Evolutionary conservation across 1,140 invertebrate genomes (phyloP).

Genomic region (Bombus affinis): DNA sequence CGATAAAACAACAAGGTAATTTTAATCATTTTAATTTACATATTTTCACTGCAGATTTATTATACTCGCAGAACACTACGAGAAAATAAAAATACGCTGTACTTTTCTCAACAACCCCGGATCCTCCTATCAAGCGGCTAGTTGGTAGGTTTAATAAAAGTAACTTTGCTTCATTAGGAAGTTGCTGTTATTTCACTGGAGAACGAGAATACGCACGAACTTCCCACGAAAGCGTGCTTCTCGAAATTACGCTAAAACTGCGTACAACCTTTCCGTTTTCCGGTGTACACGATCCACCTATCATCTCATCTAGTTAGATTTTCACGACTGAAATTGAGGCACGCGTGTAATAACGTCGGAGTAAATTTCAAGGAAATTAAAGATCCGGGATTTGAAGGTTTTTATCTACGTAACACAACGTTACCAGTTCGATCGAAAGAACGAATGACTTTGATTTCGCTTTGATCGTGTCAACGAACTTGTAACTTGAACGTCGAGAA

Average conservation of each 20-base stretch:
- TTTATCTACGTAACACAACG: neutral
- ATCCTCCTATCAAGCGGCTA: neutral
- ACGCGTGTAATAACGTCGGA: neutral
- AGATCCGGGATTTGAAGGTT: neutral
- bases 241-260: conserved; percentile 24
- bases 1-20: too few relatives aligned
- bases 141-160: neutral
- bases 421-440: neutral
- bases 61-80: too few relatives aligned
- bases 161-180: conserved; percentile 1
- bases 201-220: neutral
- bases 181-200: neutral
- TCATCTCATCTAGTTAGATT: neutral
- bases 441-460: conserved; percentile 1
- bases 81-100: neutral
- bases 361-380: neutral
- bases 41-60: neutral
- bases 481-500: neutral
- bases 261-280: neutral
- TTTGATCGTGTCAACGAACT: conserved; percentile 15
- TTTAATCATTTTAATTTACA: neutral
- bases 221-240: conserved; percentile 4
- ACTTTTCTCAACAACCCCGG: neutral
- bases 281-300: neutral
- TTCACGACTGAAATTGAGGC: neutral